Percentiles rank a stretch among this genome's conserved stretches.
Conservation (phyloP, 2,888 invertebrate species). For the Drosophila tanythrix region DNA sequence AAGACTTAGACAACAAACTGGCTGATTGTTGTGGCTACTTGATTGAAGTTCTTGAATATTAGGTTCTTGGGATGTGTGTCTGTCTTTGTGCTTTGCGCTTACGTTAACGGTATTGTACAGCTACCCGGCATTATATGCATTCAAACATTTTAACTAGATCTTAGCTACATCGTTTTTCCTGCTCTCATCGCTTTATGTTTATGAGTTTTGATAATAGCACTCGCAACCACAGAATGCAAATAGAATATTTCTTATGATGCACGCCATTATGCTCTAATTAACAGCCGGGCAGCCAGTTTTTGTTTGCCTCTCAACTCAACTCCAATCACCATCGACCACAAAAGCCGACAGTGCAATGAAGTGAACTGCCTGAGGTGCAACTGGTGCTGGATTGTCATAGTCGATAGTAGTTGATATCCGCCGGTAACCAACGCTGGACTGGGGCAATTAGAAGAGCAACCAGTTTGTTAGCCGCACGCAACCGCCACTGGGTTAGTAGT, state of each 20-base stretch:
- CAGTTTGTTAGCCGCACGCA: slow-evolving; percentile 73
- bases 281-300: slow-evolving; percentile 36
- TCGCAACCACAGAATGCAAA: slow-evolving; percentile 57
- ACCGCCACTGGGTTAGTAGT: slow-evolving; percentile 73
- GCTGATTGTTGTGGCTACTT: slow-evolving; percentile 55
- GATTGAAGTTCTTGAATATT: slow-evolving; percentile 58
- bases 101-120: slow-evolving; percentile 65
- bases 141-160: slow-evolving; percentile 43
- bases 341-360: slow-evolving; percentile 54
- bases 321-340: slow-evolving; percentile 58
- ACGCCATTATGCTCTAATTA: slow-evolving; percentile 71
- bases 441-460: slow-evolving; percentile 75
- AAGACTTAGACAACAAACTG: slow-evolving; percentile 73
- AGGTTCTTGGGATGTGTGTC: slow-evolving; percentile 21
- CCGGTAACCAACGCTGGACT: slow-evolving; percentile 38
- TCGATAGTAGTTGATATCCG: slow-evolving; percentile 29
- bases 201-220: slow-evolving; percentile 12
- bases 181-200: slow-evolving; percentile 16
- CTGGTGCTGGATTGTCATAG: slow-evolving; percentile 51
- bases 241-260: slow-evolving; percentile 31
- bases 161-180: slow-evolving; percentile 3
- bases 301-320: slow-evolving; percentile 5
- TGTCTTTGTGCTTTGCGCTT: slow-evolving; percentile 10
- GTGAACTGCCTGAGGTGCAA: slow-evolving; percentile 42
- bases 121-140: slow-evolving; percentile 32